phyloP scores from a whole-genome alignment of 2,113 vertebrate genomes.

The Platichthys stellatus region DNA sequence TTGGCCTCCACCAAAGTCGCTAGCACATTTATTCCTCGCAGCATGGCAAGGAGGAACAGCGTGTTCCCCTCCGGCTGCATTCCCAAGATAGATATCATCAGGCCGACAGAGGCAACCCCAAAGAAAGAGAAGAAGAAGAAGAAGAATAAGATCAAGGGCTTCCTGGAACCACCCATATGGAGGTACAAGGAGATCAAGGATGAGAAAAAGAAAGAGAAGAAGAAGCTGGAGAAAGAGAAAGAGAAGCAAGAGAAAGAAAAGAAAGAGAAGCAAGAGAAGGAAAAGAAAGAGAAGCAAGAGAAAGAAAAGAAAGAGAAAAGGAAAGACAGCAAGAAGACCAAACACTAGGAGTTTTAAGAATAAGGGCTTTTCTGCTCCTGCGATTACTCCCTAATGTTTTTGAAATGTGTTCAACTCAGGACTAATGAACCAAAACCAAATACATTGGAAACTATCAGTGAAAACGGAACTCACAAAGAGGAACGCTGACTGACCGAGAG shows the following conservation, averaged over 20 bases:
- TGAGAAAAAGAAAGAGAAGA: conserved; percentile 77
- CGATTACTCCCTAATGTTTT: not conserved
- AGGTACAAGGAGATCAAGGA: conserved; percentile 85
- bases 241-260: conserved; percentile 79
- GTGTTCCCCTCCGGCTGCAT: conserved; percentile 76
- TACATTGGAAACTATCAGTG: not conserved
- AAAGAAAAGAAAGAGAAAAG: conserved; percentile 58
- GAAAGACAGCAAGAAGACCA: conserved; percentile 26
- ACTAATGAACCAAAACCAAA: not conserved
- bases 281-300: conserved; percentile 36
- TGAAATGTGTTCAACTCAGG: conserved; percentile 10
- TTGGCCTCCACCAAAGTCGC: conserved; percentile 49
- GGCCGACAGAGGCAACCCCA: conserved; percentile 20
- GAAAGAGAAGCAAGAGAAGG: conserved; percentile 18
- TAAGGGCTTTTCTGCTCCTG: not conserved
- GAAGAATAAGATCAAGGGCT: conserved; percentile 63
- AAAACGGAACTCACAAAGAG: not conserved
- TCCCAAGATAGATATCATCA: conserved; percentile 84
- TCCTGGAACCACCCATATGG: conserved; percentile 85
- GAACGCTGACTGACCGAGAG: not conserved
- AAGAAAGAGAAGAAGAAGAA: conserved; percentile 58
- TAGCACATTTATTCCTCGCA: conserved; percentile 70
- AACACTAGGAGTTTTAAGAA: conserved; percentile 26
- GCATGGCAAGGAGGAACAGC: conserved; percentile 73
- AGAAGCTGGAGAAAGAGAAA: conserved; percentile 67